These are phyloP conservation scores for Prionailurus viverrinus DNA, from an alignment of 2,113 vertebrate genomes.

Conservation along the genomic window DNA sequence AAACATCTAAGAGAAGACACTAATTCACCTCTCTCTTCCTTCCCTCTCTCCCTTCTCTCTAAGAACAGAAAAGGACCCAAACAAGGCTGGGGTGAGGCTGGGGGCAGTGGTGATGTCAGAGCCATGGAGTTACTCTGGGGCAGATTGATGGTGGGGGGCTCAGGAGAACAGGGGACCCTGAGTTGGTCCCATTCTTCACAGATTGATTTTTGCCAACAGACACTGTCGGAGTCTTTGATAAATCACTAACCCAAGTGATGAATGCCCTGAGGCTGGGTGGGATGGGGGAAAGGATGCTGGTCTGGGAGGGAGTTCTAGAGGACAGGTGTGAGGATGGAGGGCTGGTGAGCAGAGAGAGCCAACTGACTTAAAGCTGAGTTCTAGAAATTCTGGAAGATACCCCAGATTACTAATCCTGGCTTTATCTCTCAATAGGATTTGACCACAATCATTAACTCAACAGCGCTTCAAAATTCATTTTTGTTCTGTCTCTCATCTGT, in stretches of 20 bases:
- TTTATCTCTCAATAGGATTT: constrained; percentile 60
- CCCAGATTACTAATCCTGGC: not conserved
- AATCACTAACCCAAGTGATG: constrained; percentile 80
- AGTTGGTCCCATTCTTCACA: constrained; percentile 81
- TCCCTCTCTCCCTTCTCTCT: not conserved
- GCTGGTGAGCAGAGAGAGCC: not conserved
- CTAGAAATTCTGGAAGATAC: not conserved
- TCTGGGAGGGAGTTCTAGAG: constrained; percentile 20
- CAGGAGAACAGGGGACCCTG: constrained; percentile 61
- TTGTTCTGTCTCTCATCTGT: constrained; percentile 70
- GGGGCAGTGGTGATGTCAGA: not conserved
- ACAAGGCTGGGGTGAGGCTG: no score
- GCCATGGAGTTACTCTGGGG: constrained; percentile 16
- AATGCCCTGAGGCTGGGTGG: constrained; percentile 72
- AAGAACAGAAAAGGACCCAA: not conserved
- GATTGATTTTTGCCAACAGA: constrained; percentile 78
- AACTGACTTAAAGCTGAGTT: not conserved
- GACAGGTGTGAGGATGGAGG: not conserved
- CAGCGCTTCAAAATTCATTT: constrained; percentile 74
- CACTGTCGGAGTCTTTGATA: constrained; percentile 75
- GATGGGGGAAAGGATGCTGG: not conserved
- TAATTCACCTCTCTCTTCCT: not conserved
- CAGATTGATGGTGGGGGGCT: constrained; percentile 65
- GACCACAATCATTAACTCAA: constrained; percentile 68
- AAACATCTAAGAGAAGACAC: constrained; percentile 73